Percentiles rank a stretch among this genome's conserved stretches.
Conservation (phyloP, 2,888 invertebrate species). For the Andrena chrysosceles region DNA sequence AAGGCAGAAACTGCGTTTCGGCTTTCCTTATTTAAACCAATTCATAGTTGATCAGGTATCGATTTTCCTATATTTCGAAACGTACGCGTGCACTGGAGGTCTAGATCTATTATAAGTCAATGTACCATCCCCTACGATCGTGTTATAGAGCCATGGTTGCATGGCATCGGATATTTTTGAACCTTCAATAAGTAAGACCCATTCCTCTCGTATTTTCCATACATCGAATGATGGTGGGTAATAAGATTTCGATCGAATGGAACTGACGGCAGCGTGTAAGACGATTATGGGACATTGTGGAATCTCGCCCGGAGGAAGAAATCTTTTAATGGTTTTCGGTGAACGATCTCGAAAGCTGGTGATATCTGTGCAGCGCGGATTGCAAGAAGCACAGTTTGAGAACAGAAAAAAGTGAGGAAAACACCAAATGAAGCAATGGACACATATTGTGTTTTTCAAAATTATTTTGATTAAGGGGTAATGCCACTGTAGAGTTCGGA, state of each 20-base stretch:
- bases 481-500: no score
- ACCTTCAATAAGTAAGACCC: constrained; percentile 24
- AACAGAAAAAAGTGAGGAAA: no score
- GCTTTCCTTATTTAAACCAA: constrained; percentile 30
- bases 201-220: constrained; percentile 38
- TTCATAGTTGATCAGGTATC: constrained; percentile 43
- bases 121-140: constrained; percentile 13
- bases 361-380: background rate
- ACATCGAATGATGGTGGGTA: constrained; percentile 32
- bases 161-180: constrained; percentile 31
- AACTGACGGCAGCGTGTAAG: constrained; percentile 2
- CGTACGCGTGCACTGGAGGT: background rate
- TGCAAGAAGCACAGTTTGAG: no score
- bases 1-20: constrained; percentile 1
- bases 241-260: constrained; percentile 28
- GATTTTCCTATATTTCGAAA: constrained; percentile 8
- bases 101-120: constrained; percentile 30
- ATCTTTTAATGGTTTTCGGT: background rate
- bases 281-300: constrained; percentile 4
- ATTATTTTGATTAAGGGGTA: no score
- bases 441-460: no score
- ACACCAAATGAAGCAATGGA: no score
- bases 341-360: background rate
- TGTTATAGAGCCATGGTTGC: constrained; percentile 5
- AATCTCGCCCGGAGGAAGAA: background rate